Evolutionary conservation across 2,888 invertebrate species (phyloP).

Genomic region (Chesias legatella): DNA sequence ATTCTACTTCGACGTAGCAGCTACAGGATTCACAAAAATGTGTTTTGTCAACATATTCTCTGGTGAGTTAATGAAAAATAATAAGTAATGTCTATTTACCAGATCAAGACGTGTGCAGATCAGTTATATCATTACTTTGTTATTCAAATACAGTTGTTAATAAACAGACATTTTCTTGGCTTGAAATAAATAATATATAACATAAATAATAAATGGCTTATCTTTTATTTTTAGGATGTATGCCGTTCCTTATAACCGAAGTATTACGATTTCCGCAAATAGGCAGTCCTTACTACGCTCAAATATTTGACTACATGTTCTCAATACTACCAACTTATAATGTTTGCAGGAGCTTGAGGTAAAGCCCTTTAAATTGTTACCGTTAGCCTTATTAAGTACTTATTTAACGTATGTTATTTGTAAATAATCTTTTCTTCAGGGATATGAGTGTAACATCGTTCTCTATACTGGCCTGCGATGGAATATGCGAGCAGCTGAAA

Average conservation of each 20-base stretch:
- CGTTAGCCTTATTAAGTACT: too few relatives aligned
- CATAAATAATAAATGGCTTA: neutral
- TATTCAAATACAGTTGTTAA: too few relatives aligned
- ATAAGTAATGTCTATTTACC: too few relatives aligned
- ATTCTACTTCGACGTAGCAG: slow-evolving; percentile 85
- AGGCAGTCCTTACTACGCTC: slow-evolving; percentile 81
- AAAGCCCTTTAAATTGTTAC: slow-evolving; percentile 16
- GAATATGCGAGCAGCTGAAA: slow-evolving; percentile 55
- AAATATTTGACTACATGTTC: slow-evolving; percentile 85
- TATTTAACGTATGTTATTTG: too few relatives aligned
- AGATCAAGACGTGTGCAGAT: too few relatives aligned
- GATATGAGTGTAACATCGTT: slow-evolving; percentile 67
- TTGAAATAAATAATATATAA: neutral
- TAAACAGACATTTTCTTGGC: neutral
- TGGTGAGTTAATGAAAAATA: slow-evolving; percentile 35
- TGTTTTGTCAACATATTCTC: slow-evolving; percentile 86
- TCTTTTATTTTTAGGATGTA: slow-evolving; percentile 80
- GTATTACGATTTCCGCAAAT: slow-evolving; percentile 84
- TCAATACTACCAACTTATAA: slow-evolving; percentile 84
- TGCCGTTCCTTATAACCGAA: slow-evolving; percentile 85
- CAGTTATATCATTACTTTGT: too few relatives aligned
- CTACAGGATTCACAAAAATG: slow-evolving; percentile 88
- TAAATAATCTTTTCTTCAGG: slow-evolving; percentile 32
- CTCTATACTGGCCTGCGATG: slow-evolving; percentile 59
- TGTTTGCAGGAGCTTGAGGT: slow-evolving; percentile 68